phyloP scores from a whole-genome alignment of 2,113 vertebrate genomes.

The Sylvia atricapilla region DNA sequence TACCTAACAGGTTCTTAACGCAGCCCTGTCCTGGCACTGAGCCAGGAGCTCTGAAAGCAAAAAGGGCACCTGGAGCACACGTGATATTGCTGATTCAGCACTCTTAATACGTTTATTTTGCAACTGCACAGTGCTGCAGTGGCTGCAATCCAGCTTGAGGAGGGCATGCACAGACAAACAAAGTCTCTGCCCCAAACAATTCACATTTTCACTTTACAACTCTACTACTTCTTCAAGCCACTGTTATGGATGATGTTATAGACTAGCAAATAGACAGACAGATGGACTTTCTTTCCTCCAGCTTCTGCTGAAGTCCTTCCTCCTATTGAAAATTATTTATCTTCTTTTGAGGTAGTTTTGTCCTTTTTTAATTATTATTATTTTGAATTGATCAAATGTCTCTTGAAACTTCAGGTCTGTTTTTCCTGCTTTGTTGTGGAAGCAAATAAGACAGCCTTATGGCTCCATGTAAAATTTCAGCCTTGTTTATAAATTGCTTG shows the following conservation, averaged over 20 bases:
- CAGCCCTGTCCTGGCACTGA: background rate
- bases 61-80: background rate
- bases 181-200: background rate
- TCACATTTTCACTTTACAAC: background rate
- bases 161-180: background rate
- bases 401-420: slow-evolving; percentile 53
- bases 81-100: background rate
- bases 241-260: background rate
- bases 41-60: background rate
- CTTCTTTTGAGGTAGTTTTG: background rate
- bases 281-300: background rate
- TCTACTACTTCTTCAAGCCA: background rate
- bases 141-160: background rate
- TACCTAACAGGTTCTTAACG: background rate
- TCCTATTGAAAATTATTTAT: background rate
- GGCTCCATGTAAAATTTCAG: slow-evolving; percentile 63
- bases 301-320: background rate
- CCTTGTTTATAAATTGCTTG: slow-evolving; percentile 78
- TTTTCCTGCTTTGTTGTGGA: slow-evolving; percentile 52
- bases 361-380: background rate
- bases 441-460: slow-evolving; percentile 68
- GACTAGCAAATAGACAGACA: background rate
- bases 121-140: background rate
- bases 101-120: background rate
- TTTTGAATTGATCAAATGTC: slow-evolving; percentile 59